Evolutionary conservation across 2,113 vertebrate species (phyloP), one percentile per base, ranked within the genome.

Genomic region (Nibea albiflora): DNA sequence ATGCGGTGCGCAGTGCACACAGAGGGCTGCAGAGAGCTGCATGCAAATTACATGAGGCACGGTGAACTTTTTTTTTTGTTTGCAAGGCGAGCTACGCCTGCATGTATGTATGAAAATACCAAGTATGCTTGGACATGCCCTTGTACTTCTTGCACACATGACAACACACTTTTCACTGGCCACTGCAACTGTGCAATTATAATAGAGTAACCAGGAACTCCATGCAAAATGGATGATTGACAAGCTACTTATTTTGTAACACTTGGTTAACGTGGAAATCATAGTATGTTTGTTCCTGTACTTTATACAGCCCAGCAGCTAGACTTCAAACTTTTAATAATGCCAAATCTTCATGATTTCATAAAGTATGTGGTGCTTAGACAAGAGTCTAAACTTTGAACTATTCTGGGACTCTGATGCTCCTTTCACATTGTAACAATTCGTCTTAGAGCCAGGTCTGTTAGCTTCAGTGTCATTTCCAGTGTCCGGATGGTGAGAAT

Each of bases 111-210:
- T 1, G 20, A n/a, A 72, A 80, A 75, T 4, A 44, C 0, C 44
- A 56, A 73, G 60, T 58, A 53, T 57, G 78, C 62, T 71, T 44
- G 44, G 44, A 67, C 70, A 67, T 61, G 62, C 12, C 62, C 44
- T 19, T 49, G 60, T 49, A 66, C 54, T 49, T 73, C 39, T 56
- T 19, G 67, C 2, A 3, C 42, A 8, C 11, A 46, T 26, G 35
- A 56, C 42, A 16, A 7, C 28, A 24, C 19, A 2, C 14, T 72
- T 56, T 69, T 46, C 39, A 50, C 50, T 58, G 22, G 63, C 61
- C 65, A 64, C 7, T 64, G 72, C 20, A 65, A 64, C 46, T 71
- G 44, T 78, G 24, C 35, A 63, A 28, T 39, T 5, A n/a, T 47
- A 71, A 63, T 16, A 49, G 26, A 65, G 26, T 11, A 58, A n/a